Evolutionary conservation across 1,140 invertebrate genomes (phyloP), one percentile per base, ranked within the genome.

Genomic region (Nymphalis io): DNA sequence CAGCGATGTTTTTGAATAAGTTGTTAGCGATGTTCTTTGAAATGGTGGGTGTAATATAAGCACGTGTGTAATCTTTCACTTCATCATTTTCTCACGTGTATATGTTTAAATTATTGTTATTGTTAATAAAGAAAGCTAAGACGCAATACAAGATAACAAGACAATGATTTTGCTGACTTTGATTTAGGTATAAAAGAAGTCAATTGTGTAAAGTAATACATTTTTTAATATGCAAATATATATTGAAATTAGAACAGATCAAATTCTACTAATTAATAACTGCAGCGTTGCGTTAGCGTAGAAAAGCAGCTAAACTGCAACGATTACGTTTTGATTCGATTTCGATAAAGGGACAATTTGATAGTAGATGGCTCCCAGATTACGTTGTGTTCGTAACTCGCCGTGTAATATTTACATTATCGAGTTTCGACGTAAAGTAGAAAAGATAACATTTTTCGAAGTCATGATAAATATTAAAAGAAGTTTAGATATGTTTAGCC

Each of bases 161-260:
- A 46, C 42, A 46, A 46, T 46, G 42, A 46, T 46, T 46, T n/a
- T 6, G 42, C 42, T 46, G 42, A 46, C 16, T n/a, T 46, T 46
- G 42, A 46, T 18, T n/a, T 46, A 46, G n/a, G 6, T 16, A 16
- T 46, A 46, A 46, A 46, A 16, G n/a, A 46, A 46, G 16, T 2
- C 15, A 46, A n/a, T 18, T 16, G n/a, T 46, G 42, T n/a, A 42
- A 12, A 40, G 0, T 46, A 4, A 16, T 5, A 5, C 15, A 16
- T 0, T n/a, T 16, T 18, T 0, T 46, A 18, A 8, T 46, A 42
- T 13, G 15, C 15, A n/a, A 46, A 18, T n/a, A 15, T n/a, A n/a
- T 46, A 46, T 46, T 33, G 0, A 33, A 33, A 33, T 33, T n/a
- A 8, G n/a, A n/a, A 46, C 15, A 46, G n/a, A 4, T 16, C 39